Evolutionary conservation across 2,797 vertebrate species (phyloP).

Genomic region (Chaetophractus vellerosus): DNA sequence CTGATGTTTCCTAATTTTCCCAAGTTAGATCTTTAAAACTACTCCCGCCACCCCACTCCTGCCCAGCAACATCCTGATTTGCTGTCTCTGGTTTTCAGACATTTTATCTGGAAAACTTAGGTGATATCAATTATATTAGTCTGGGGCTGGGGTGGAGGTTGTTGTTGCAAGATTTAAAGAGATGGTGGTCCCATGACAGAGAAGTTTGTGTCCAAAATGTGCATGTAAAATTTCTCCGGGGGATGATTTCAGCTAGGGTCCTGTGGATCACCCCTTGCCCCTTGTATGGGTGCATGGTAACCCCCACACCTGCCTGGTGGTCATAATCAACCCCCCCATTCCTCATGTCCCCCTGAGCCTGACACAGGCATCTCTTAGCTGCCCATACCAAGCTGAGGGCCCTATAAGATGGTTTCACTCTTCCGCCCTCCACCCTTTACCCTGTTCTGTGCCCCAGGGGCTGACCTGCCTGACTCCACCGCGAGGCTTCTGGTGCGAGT

Average conservation of each 20-base stretch:
- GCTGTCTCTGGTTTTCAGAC: neutral
- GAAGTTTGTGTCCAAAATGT: slow-evolving; percentile 18
- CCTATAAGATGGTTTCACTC: neutral
- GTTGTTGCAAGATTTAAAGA: neutral
- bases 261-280: neutral
- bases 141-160: neutral
- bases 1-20: neutral
- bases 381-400: neutral
- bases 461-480: neutral
- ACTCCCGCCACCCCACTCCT: neutral
- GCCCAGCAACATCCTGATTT: neutral
- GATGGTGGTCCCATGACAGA: neutral
- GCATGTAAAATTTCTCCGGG: neutral
- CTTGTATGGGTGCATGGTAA: neutral
- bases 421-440: too few relatives aligned
- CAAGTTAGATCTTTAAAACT: neutral
- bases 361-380: neutral
- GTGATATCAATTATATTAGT: neutral
- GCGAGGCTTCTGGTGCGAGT: neutral
- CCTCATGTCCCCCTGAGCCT: neutral
- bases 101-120: neutral
- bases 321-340: neutral
- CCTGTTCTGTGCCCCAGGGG: neutral
- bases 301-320: neutral
- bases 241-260: neutral